phyloP scores from a whole-genome alignment of 2,797 vertebrate genomes.

The Sebastes taczanowskii region DNA sequence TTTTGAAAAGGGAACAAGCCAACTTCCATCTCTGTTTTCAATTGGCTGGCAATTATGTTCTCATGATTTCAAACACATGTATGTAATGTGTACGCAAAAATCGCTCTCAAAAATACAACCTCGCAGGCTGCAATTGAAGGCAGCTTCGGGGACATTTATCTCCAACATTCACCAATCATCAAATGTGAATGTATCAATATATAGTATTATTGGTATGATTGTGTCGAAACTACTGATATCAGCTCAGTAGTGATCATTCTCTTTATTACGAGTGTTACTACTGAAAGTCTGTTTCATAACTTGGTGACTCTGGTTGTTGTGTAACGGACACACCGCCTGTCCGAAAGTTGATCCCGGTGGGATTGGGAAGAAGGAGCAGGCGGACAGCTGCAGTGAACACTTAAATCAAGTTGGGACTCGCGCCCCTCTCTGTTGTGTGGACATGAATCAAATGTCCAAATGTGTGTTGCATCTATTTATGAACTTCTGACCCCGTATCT shows the following conservation, averaged over 20 bases:
- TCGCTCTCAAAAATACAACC: neutral
- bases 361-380: conserved; percentile 30
- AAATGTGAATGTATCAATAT: neutral
- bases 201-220: neutral
- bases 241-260: neutral
- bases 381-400: conserved; percentile 61
- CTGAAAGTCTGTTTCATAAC: neutral
- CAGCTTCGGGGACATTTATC: neutral
- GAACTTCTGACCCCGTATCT: conserved; percentile 29
- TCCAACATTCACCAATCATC: neutral
- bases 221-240: neutral
- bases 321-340: conserved; percentile 39
- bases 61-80: neutral
- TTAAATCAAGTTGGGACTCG: conserved; percentile 19
- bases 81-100: neutral
- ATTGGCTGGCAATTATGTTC: neutral
- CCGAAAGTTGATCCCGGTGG: conserved; percentile 56
- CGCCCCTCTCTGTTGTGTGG: neutral
- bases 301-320: conserved; percentile 3
- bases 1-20: neutral
- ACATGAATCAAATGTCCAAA: conserved; percentile 24
- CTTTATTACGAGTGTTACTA: neutral
- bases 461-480: conserved; percentile 62
- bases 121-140: neutral
- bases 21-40: neutral